Conservation (phyloP, 1,140 invertebrate species). For the Saccostrea echinata region DNA sequence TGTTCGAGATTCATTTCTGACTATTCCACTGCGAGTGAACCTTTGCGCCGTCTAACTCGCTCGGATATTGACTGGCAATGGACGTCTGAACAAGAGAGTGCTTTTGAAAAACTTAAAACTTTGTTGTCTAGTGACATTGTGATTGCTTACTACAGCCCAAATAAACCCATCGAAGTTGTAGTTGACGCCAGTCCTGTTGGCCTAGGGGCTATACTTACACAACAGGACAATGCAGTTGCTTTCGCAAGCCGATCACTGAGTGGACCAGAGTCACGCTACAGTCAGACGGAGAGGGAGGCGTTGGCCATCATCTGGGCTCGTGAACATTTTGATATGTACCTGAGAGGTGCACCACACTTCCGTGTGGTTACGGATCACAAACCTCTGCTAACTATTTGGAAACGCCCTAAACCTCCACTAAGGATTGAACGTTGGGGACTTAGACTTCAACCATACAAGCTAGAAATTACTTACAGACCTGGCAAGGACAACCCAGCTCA, state of each 20-base stretch:
- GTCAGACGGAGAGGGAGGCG: slow-evolving; percentile 79
- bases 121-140: slow-evolving; percentile 59
- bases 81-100: slow-evolving; percentile 16
- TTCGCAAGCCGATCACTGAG: slow-evolving; percentile 61
- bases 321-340: slow-evolving; percentile 78
- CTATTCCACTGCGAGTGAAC: slow-evolving; percentile 59
- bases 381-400: slow-evolving; percentile 66
- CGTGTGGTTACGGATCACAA: slow-evolving; percentile 78
- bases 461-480: slow-evolving; percentile 46
- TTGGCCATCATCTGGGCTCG: too few species aligned
- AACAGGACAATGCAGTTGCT: slow-evolving; percentile 64
- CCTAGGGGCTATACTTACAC: slow-evolving; percentile 51
- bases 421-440: slow-evolving; percentile 59
- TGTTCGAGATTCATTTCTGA: slow-evolving; percentile 56
- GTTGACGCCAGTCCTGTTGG: slow-evolving; percentile 60
- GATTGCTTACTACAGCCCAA: too few species aligned
- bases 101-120: slow-evolving; percentile 49
- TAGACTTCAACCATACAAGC: slow-evolving; percentile 55
- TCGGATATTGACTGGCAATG: background rate
- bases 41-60: slow-evolving; percentile 59
- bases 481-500: slow-evolving; percentile 53
- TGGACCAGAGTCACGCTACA: background rate
- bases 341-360: slow-evolving; percentile 74
- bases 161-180: too few species aligned
- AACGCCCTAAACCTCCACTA: slow-evolving; percentile 55